Evolutionary conservation across 64 coral and sea anemone species (phyloP).

Genomic region (Acropora tenuis): DNA sequence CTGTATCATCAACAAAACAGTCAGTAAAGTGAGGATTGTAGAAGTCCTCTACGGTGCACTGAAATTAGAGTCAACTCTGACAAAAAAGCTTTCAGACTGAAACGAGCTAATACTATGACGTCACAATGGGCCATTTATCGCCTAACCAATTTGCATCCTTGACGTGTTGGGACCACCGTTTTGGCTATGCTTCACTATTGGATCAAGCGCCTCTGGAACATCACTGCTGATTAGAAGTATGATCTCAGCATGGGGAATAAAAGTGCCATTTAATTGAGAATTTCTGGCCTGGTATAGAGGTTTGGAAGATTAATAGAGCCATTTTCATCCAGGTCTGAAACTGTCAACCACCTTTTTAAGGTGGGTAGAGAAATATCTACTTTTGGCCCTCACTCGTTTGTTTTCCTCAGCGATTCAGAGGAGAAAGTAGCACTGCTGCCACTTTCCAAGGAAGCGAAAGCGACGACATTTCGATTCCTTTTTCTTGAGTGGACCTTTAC

Average conservation of each 20-base stretch:
- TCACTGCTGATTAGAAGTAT: neutral
- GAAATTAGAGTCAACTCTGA: neutral
- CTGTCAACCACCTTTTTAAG: too few relatives aligned
- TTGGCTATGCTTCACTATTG: neutral
- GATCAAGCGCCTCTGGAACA: constrained; percentile 33
- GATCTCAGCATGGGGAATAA: constrained; percentile 20
- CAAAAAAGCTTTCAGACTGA: neutral
- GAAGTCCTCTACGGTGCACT: neutral
- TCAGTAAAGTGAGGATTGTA: neutral
- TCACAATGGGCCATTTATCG: constrained; percentile 13
- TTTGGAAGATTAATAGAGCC: neutral
- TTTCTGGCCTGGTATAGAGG: neutral
- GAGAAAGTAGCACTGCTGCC: too few relatives aligned
- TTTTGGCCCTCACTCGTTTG: too few relatives aligned
- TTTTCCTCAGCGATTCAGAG: too few relatives aligned
- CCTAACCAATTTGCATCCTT: constrained; percentile 16
- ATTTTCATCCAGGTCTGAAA: neutral
- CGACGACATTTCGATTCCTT: too few relatives aligned
- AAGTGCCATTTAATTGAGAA: neutral
- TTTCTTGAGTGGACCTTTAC: too few relatives aligned
- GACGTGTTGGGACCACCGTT: constrained; percentile 27
- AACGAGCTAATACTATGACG: neutral
- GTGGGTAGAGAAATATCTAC: too few relatives aligned
- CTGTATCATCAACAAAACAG: constrained; percentile 1
- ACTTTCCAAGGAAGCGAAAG: too few relatives aligned